Evolutionary conservation across 2,797 vertebrate genomes (phyloP).

Genomic region (Siniperca obscura): DNA sequence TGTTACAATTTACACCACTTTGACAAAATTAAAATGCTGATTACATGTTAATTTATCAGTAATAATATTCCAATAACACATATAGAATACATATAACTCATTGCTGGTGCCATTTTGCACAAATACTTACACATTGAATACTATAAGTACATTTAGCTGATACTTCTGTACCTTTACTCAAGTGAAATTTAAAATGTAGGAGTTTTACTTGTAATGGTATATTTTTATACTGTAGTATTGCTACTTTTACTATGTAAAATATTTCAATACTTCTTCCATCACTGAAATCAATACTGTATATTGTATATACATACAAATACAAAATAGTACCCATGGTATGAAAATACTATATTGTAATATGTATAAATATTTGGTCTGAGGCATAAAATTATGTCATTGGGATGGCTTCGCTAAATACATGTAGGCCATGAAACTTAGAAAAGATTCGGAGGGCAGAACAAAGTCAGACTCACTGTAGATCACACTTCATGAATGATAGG

Average conservation of each 20-base stretch:
- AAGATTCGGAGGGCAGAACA: not conserved
- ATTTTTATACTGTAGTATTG: not conserved
- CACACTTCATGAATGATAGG: not conserved
- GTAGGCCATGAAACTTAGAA: not conserved
- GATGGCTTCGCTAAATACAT: not conserved
- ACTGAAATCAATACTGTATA: not conserved
- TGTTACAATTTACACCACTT: not conserved
- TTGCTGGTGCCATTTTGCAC: not conserved
- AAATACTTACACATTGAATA: not conserved
- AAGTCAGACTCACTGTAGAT: not conserved
- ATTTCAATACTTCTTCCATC: not conserved
- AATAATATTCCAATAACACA: not conserved
- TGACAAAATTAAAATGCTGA: not conserved
- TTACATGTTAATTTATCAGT: not conserved
- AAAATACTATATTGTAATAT: not conserved
- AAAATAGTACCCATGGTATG: not conserved
- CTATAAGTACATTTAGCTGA: not conserved
- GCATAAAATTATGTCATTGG: not conserved
- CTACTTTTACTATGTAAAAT: not conserved
- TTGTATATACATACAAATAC: not conserved
- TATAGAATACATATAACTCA: not conserved
- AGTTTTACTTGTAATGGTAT: not conserved
- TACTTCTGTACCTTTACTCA: not conserved
- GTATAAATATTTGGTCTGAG: not conserved
- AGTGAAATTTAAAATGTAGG: not conserved